Base-by-base conservation (phyloP, 2,888 invertebrate genomes). In the Lithophane ornitopus region DNA sequence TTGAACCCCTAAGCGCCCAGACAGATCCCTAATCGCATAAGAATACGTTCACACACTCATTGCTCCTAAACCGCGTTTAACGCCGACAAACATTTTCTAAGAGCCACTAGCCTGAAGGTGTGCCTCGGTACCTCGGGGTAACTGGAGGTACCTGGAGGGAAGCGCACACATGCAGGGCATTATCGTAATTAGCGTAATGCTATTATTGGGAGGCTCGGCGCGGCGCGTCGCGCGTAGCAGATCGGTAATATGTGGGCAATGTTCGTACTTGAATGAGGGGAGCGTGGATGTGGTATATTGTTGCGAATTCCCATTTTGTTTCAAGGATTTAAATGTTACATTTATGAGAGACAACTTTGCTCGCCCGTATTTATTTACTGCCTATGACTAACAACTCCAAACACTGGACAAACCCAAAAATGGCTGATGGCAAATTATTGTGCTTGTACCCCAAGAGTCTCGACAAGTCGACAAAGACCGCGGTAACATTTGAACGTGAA, bases 171-270 rank as follows among this genome's bases (percentile, higher is more conserved):
- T 72, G 81, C 75, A 72, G 67, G 74, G 85, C 88, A 91, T 91
- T 92, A 91, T 89, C 86, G 89, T 91, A 93, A 93, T 93, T 92
- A 91, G 89, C 88, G 87, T 92, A 90, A 90, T 90, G 89, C 85
- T 88, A 89, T 92, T 92, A 93, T 90, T 89, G 87, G 84, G 81
- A 81, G 88, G 82, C 72, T 61, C 78, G 78, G 76, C 70, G 74
- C 74, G 71, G 74, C 82, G 88, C 89, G 92, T 90, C 92, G 92
- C 93, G 92, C 92, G 92, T 90, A 90, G 84, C 93, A 71, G 90
- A 93, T 93, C 88, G 92, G 91, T 93, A 93, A 93, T 93, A 80
- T 85, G 86, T 82, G 81, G 76, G 66, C 74, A 76, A 81, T 70
- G 74, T 28, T 28, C 59, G 46, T 14, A 41, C 46, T 3, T 52